phyloP scores from a whole-genome alignment of 2,888 invertebrate species.

The Catocala sponsa region DNA sequence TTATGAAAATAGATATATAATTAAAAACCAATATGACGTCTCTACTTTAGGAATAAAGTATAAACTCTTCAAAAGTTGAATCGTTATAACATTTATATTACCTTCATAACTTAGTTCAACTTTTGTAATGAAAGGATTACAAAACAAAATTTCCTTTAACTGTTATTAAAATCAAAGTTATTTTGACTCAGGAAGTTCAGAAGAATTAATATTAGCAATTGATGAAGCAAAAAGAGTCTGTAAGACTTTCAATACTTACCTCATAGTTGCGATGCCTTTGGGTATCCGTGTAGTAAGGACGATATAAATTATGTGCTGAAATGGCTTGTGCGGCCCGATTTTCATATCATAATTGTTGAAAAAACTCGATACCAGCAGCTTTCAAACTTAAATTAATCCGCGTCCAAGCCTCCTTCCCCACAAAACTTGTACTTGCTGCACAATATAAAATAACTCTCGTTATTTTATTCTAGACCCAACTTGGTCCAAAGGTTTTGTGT shows the following conservation, averaged over 20 bases:
- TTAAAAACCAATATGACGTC: too few relatives aligned
- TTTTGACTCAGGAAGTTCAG: background rate
- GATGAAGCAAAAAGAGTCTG: background rate
- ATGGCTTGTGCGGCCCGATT: slow-evolving; percentile 3
- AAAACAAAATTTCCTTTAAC: background rate
- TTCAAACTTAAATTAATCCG: slow-evolving; percentile 41
- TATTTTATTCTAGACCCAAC: slow-evolving; percentile 1
- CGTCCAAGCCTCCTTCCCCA: slow-evolving; percentile 8
- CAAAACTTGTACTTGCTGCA: slow-evolving; percentile 15
- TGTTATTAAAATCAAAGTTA: slow-evolving; percentile 7
- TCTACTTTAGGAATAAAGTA: background rate
- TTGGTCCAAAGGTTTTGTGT: slow-evolving; percentile 4
- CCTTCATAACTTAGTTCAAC: background rate
- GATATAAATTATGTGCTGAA: slow-evolving; percentile 11
- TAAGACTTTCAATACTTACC: background rate
- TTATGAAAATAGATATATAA: too few relatives aligned
- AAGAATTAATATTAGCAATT: slow-evolving; percentile 1
- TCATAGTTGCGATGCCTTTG: background rate
- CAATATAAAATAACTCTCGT: slow-evolving; percentile 8
- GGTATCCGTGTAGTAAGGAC: background rate
- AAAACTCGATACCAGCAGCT: slow-evolving; percentile 38
- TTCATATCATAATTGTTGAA: slow-evolving; percentile 30
- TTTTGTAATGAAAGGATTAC: slow-evolving; percentile 1
- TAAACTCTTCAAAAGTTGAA: too few relatives aligned
- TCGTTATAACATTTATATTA: background rate